Base-by-base conservation (phyloP, 2,888 invertebrate species). In the Mayetiola destructor region DNA sequence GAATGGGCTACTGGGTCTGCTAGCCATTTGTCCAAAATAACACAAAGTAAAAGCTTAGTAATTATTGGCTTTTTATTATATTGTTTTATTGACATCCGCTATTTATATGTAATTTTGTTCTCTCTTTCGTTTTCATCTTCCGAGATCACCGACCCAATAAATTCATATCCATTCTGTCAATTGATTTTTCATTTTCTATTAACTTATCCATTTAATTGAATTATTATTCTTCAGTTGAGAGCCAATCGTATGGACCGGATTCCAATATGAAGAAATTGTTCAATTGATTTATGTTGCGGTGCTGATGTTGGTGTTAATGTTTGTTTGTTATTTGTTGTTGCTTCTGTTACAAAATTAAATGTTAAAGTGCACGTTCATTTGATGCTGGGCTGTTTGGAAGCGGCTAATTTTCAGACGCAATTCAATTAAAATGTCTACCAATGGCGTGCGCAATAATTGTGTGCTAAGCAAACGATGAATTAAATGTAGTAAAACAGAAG, bases 131-230 rank as follows among this genome's bases (percentile, higher is more conserved):
- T 3, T 40, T 12, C 21, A 21, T 21, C 21, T 48, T 48, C 37
- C 27, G 27, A 48, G 16, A 27, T 14, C 27, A 27, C n/a, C n/a
- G n/a, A n/a, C n/a, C n/a, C n/a, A n/a, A n/a, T n/a, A n/a, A n/a
- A n/a, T n/a, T n/a, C n/a, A n/a, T n/a, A n/a, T n/a, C n/a, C n/a
- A n/a, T n/a, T n/a, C n/a, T n/a, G n/a, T n/a, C n/a, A n/a, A n/a
- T n/a, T n/a, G n/a, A n/a, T n/a, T n/a, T n/a, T n/a, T n/a, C n/a
- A n/a, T n/a, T n/a, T n/a, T n/a, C n/a, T n/a, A n/a, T n/a, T n/a
- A n/a, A n/a, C 27, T 27, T 27, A 48, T 48, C 27, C 48, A 48
- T 48, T 48, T 48, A 48, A 48, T 48, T 48, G 18, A 48, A 48
- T 48, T 48, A 48, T 48, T n/a, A n/a, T n/a, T n/a, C n/a, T n/a